These are phyloP conservation scores for Drosophila simulans DNA, from an alignment of 1,140 invertebrate genomes.

Conservation along the genomic window DNA sequence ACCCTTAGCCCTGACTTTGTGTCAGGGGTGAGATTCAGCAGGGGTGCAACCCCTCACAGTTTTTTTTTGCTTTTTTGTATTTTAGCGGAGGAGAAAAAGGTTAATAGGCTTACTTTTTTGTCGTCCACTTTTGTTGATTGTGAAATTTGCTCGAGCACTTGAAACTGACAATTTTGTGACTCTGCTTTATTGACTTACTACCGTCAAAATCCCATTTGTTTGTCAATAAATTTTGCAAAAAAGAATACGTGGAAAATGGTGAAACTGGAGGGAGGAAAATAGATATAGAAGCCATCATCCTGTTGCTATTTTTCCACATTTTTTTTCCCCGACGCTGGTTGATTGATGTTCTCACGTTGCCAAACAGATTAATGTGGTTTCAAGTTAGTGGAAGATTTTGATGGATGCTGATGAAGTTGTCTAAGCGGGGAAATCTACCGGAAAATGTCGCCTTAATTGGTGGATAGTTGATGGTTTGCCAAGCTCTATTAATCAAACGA, in stretches of 20 bases:
- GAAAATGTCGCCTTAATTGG: constrained; percentile 37
- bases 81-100: constrained; percentile 58
- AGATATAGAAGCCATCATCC: constrained; percentile 17
- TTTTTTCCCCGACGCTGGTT: constrained; percentile 39
- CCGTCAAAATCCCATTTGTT: constrained; percentile 80
- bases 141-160: constrained; percentile 81
- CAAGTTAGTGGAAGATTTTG: constrained; percentile 73
- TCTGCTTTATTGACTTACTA: constrained; percentile 80
- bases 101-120: constrained; percentile 76
- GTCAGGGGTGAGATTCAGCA: constrained; percentile 55
- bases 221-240: constrained; percentile 78
- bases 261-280: constrained; percentile 20
- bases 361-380: constrained; percentile 72
- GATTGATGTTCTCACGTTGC: constrained; percentile 70
- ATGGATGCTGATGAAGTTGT: constrained; percentile 48
- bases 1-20: constrained; percentile 24
- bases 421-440: constrained; percentile 13
- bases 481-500: constrained; percentile 7
- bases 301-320: constrained; percentile 34
- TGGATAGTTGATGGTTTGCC: constrained; percentile 8
- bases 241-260: constrained; percentile 4
- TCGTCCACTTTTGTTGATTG: constrained; percentile 70
- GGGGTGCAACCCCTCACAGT: constrained; percentile 72
- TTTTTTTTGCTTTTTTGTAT: constrained; percentile 36
- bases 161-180: constrained; percentile 79